Conservation (phyloP, 1,140 invertebrate species). For the Brachionus rotundiformis region DNA sequence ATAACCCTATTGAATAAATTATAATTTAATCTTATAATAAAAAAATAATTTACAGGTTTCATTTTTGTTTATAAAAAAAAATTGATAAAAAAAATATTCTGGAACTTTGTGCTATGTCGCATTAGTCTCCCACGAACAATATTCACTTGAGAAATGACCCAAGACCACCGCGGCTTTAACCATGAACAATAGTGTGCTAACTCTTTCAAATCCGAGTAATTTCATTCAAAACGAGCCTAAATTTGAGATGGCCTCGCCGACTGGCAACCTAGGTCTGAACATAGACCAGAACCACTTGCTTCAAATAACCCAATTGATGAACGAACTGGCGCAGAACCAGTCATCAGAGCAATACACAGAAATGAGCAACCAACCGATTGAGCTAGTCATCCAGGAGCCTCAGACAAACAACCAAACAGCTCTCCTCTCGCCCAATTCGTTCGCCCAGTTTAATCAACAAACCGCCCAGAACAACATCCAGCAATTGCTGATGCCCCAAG, state of each 20-base stretch:
- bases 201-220: neutral
- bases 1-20: neutral
- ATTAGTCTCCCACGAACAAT: neutral
- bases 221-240: neutral
- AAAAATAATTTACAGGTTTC: slow-evolving; percentile 10
- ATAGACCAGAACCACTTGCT: slow-evolving; percentile 38
- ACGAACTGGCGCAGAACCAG: slow-evolving; percentile 12
- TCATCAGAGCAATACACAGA: neutral
- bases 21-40: neutral
- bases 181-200: slow-evolving; percentile 29
- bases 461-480: neutral
- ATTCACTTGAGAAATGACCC: neutral
- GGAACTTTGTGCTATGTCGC: neutral
- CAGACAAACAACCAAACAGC: neutral
- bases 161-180: neutral
- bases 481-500: slow-evolving; percentile 1
- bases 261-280: neutral
- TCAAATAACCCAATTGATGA: slow-evolving; percentile 50
- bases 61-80: neutral
- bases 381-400: neutral
- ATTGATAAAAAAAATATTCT: neutral
- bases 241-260: slow-evolving; percentile 7
- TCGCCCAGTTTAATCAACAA: neutral
- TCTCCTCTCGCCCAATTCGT: neutral
- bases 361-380: neutral